Evolutionary conservation across 1,140 invertebrate species (phyloP).

Genomic region (Drosophila kikkawai): DNA sequence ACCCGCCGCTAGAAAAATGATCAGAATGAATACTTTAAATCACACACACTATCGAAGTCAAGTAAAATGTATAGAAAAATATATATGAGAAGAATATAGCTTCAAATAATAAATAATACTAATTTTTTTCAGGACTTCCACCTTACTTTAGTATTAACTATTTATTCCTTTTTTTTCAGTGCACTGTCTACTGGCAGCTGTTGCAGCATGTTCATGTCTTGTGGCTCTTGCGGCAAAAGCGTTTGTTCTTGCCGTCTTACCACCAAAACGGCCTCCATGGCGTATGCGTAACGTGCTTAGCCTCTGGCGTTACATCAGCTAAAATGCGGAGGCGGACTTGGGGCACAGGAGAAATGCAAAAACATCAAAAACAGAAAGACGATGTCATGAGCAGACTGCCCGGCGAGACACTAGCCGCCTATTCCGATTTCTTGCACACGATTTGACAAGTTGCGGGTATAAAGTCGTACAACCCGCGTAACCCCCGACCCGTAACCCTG

Average conservation of each 20-base stretch:
- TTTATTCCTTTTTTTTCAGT: background rate
- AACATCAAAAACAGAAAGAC: constrained; percentile 14
- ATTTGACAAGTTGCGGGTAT: constrained; percentile 5
- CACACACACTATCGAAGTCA: background rate
- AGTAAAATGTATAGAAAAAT: background rate
- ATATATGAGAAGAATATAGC: background rate
- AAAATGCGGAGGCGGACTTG: constrained; percentile 9
- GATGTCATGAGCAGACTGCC: constrained; percentile 13
- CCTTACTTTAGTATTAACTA: background rate
- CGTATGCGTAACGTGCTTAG: constrained; percentile 59
- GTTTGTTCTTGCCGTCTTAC: constrained; percentile 44
- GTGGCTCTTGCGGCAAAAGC: constrained; percentile 27
- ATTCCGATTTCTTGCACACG: constrained; percentile 9
- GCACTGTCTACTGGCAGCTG: constrained; percentile 13
- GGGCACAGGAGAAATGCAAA: constrained; percentile 8
- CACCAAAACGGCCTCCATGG: constrained; percentile 20
- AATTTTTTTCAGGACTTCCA: background rate
- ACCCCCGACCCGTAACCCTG: background rate
- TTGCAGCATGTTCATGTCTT: constrained; percentile 36
- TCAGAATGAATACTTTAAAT: too few relatives aligned
- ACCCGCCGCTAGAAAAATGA: background rate
- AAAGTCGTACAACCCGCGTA: constrained; percentile 3
- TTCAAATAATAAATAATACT: background rate
- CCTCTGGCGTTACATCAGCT: constrained; percentile 21
- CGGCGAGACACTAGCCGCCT: constrained; percentile 17